Percentiles rank a stretch among this genome's conserved stretches.
Evolutionary conservation across 2,797 vertebrate genomes (phyloP).

Genomic region (Brachymystax lenok): DNA sequence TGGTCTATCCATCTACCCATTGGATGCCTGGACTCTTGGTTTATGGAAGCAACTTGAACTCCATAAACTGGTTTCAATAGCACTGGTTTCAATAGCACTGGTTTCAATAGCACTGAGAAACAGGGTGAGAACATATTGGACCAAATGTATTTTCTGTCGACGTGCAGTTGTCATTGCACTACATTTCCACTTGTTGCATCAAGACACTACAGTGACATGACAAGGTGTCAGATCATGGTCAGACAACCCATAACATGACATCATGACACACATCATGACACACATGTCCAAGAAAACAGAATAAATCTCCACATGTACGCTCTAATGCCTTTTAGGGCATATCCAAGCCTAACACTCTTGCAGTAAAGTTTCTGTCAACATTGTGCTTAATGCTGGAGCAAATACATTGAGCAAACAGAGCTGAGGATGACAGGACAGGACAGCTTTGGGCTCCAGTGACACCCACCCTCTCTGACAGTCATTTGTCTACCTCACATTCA

Average conservation of each 20-base stretch:
- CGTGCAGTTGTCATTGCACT: not conserved
- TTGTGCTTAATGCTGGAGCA: constrained; percentile 52
- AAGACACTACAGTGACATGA: not conserved
- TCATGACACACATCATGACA: not conserved
- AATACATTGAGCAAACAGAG: constrained; percentile 60
- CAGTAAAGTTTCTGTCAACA: constrained; percentile 48
- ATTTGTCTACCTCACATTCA: constrained; percentile 81
- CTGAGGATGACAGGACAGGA: constrained; percentile 43
- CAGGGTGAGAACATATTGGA: not conserved
- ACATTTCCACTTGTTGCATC: not conserved
- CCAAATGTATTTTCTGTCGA: not conserved
- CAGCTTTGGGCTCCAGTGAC: constrained; percentile 52
- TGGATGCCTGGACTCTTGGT: not conserved
- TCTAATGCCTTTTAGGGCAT: not conserved
- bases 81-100: not conserved
- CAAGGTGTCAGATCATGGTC: not conserved
- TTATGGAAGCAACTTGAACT: not conserved
- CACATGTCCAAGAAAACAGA: not conserved
- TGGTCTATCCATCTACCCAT: constrained; percentile 28
- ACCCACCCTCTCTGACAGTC: constrained; percentile 71
- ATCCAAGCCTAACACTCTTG: too few species aligned
- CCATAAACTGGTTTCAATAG: not conserved
- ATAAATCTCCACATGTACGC: too few species aligned
- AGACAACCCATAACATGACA: not conserved
- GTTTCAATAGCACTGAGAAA: not conserved